Base-by-base conservation (phyloP, 1,140 invertebrate species). In the Triops cancriformis region DNA sequence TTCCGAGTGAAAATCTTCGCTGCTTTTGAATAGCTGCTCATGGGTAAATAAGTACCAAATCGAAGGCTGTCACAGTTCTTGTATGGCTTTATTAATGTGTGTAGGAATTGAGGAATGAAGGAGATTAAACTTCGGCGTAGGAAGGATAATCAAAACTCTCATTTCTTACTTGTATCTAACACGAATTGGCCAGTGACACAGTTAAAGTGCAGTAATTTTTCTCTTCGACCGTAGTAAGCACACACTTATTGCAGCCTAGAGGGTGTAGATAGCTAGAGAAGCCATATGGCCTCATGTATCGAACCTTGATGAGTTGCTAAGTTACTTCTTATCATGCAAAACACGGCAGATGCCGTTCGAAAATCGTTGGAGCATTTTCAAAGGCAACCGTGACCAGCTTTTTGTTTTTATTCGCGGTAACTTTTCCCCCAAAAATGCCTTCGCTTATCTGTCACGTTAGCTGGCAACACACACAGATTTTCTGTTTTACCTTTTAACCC, bases 301-400 rank as follows among this genome's bases (percentile, higher is more conserved):
- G 51, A 64, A 64, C 51, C 51, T 23, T 64, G 51, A 23, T 64
- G 51, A 64, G 51, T 64, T 64, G 51, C 51, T 64, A 64, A 64
- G 51, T 64, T 64, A 64, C 51, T 64, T 23, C 51, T 64, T 64
- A 64, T 64, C 51, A 23, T 23, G 14, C 18, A 64, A 64, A 64
- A 64, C 51, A 64, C 7, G 51, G 51, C 51, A 64, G 51, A 64
- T 64, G 51, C 51, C 51, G 51, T 18, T 14, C 18, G 51, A 64
- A 64, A 64, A 23, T 64, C 14, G 51, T 64, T 64, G 51, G 14
- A 14, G 51, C 51, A 64, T n/a, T 64, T n/a, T 64, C 51, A 23
- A 23, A 23, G 51, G n/a, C 14, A 18, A 2, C 51, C 31, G 31
- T 37, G 31, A 37, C 10, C 14, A 64, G 14, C 51, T 64, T 18